These are phyloP conservation scores for Sabatieria punctata DNA, from an alignment of 2,888 invertebrate species.

Conservation along the genomic window DNA sequence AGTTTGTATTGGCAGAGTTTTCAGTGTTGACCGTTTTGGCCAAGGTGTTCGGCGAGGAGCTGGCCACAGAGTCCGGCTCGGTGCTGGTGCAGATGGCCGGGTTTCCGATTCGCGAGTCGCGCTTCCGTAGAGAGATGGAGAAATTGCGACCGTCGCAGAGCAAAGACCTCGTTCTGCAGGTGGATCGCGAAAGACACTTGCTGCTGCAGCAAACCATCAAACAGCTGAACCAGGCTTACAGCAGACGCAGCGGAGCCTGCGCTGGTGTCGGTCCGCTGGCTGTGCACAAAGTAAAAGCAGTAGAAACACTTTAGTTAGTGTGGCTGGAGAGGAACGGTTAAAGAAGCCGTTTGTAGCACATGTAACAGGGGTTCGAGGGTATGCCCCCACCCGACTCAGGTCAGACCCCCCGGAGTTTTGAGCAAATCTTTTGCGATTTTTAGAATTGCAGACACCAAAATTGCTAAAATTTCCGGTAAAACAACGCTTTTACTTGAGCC, in stretches of 20 bases:
- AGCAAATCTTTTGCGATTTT: too few species aligned
- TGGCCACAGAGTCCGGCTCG: slow-evolving; percentile 83
- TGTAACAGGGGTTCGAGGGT: too few species aligned
- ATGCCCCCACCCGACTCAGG: too few species aligned
- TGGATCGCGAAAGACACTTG: slow-evolving; percentile 77
- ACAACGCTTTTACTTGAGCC: too few species aligned
- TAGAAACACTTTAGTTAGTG: too few species aligned
- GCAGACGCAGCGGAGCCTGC: neutral
- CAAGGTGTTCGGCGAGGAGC: slow-evolving; percentile 71
- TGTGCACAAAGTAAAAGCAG: slow-evolving; percentile 85
- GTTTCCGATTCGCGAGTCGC: slow-evolving; percentile 89
- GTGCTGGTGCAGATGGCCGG: slow-evolving; percentile 90
- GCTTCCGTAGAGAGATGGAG: slow-evolving; percentile 93
- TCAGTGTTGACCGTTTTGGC: slow-evolving; percentile 37
- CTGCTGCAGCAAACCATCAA: slow-evolving; percentile 82
- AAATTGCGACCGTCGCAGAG: slow-evolving; percentile 54
- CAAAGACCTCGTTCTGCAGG: slow-evolving; percentile 39
- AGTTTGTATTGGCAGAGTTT: too few species aligned
- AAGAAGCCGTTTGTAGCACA: too few species aligned
- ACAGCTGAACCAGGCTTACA: slow-evolving; percentile 53
- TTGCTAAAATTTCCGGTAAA: too few species aligned
- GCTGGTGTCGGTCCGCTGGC: slow-evolving; percentile 67
- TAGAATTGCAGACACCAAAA: too few species aligned
- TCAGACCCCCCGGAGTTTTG: too few species aligned
- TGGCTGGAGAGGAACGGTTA: too few species aligned